A percentile compares a stretch with the other conserved stretches of the same genome.
Conservation (phyloP, 2,113 vertebrate genomes). For the Tapirus terrestris region DNA sequence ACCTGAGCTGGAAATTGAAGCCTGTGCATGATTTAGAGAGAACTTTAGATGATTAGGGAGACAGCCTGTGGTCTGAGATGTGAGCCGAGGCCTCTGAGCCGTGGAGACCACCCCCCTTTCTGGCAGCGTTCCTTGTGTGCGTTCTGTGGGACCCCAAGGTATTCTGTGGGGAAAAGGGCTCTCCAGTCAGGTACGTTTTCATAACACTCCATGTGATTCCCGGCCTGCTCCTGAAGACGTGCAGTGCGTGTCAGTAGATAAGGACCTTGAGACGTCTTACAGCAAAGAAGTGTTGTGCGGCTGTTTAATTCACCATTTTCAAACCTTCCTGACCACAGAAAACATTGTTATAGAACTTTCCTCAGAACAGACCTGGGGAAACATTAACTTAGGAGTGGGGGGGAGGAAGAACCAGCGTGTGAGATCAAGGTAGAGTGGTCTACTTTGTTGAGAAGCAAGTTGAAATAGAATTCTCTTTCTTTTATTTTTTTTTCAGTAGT, state of each 20-base stretch:
- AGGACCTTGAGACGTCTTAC: background rate
- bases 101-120: background rate
- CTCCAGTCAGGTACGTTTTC: background rate
- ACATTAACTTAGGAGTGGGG: background rate
- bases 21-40: background rate
- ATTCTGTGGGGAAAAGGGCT: background rate
- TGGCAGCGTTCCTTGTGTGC: background rate
- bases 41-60: background rate
- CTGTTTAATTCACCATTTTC: background rate
- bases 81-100: background rate
- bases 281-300: background rate
- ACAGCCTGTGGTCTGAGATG: background rate
- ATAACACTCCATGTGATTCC: background rate
- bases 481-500: background rate
- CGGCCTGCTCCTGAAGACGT: background rate
- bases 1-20: background rate
- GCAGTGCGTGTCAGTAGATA: background rate
- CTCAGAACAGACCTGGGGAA: background rate
- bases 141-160: background rate
- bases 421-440: background rate
- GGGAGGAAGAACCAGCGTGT: background rate
- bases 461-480: background rate
- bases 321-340: background rate
- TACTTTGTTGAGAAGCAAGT: constrained; percentile 5
- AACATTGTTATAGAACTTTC: background rate